Evolutionary conservation across 2,113 vertebrate genomes (phyloP), one percentile per base, ranked within the genome.

Genomic region (Archocentrus centrarchus): DNA sequence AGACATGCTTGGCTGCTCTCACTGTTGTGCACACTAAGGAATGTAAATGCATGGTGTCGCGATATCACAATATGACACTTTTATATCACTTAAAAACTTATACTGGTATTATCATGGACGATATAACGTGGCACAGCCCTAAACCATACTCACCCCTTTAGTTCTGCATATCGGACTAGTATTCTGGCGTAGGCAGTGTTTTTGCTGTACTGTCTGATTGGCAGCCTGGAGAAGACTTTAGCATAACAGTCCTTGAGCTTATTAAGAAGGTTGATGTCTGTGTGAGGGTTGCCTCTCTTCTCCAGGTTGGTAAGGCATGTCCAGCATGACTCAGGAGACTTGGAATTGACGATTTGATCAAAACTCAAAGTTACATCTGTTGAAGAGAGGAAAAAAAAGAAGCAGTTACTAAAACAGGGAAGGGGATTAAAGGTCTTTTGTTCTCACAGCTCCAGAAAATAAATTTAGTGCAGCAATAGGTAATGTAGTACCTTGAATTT

Each of bases 81-180:
- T 66, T 44, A 24, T 20, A 9, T 20, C 7, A 8, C 20, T 1
- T 44, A 66, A 66, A 44, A 66, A 10, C 10, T 10, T 17, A 17
- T 44, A 44, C 3, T 44, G n/a, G 63, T 24, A 66, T 66, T 66
- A 24, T 44, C 41, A 35, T 66, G 13, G 44, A 44, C 24, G 39
- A 44, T 24, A 44, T 27, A 13, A 66, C 17, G 39, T 39, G 14
- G 39, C n/a, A 44, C 10, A 11, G 10, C 10, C 10, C 39, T 2
- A 11, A 41, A 3, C 11, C 17, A 59, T n/a, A 97, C 97, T 97
- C 93, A 99, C 98, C 95, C 97, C 93, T 97, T 99, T 75, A 99
- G 93, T 87, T 99, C 97, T 1, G 98, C 98, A 93, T 97, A 99
- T 93, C 97, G 95, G 86, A 99, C 97, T 66, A 98, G 94, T 89